phyloP scores from a whole-genome alignment of 64 coral and sea anemone genomes.

The Cladopsammia gracilis region DNA sequence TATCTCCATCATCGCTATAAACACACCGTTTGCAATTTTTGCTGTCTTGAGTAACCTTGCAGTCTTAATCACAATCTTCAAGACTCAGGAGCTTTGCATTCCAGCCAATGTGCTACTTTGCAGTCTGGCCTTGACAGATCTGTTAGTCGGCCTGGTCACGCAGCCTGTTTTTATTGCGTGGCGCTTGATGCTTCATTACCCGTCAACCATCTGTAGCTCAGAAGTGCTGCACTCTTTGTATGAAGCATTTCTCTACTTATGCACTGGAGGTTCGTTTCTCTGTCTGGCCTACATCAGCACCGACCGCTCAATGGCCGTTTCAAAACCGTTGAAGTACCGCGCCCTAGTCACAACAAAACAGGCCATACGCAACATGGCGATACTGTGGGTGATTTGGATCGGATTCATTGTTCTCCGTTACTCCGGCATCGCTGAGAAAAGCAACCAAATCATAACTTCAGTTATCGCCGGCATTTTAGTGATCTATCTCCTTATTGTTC shows the following conservation, averaged over 20 bases:
- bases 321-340: constrained; percentile 38
- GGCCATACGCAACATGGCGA: neutral
- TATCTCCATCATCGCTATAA: constrained; percentile 35
- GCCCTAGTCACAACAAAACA: neutral
- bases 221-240: constrained; percentile 32
- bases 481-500: constrained; percentile 9
- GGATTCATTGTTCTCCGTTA: constrained; percentile 31
- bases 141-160: constrained; percentile 36
- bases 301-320: constrained; percentile 44
- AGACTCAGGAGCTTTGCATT: constrained; percentile 36
- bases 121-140: constrained; percentile 46
- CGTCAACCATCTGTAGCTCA: constrained; percentile 30
- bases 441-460: constrained; percentile 34
- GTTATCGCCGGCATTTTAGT: constrained; percentile 30
- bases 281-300: constrained; percentile 45
- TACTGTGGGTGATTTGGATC: constrained; percentile 55
- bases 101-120: constrained; percentile 44
- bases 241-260: constrained; percentile 51
- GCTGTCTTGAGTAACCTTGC: constrained; percentile 34
- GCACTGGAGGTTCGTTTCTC: constrained; percentile 50
- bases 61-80: neutral
- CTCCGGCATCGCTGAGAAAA: constrained; percentile 36
- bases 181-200: constrained; percentile 47
- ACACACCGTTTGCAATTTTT: constrained; percentile 54
- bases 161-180: constrained; percentile 59